These are phyloP conservation scores for Torymus tubicola DNA, from an alignment of 2,888 invertebrate species.

Conservation along the genomic window DNA sequence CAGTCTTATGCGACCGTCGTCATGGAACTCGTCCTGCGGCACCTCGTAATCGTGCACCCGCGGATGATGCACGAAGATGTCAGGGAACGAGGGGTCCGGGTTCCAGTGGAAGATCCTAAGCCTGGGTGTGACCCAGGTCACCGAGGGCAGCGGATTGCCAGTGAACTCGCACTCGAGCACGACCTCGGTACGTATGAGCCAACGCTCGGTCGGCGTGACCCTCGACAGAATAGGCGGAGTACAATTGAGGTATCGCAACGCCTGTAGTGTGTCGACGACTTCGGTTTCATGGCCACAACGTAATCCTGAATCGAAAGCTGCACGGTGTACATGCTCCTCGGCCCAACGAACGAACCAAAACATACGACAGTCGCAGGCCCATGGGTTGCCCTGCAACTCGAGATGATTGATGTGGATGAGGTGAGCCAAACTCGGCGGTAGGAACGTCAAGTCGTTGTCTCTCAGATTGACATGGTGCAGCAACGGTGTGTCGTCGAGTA, in stretches of 20 bases:
- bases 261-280: slow-evolving; percentile 82
- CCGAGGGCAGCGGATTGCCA: slow-evolving; percentile 87
- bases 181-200: slow-evolving; percentile 81
- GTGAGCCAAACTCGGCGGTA: slow-evolving; percentile 84
- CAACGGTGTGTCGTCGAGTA: slow-evolving; percentile 68
- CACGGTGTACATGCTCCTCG: slow-evolving; percentile 77
- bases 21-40: slow-evolving; percentile 65
- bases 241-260: slow-evolving; percentile 85
- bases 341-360: slow-evolving; percentile 86
- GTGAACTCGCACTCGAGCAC: slow-evolving; percentile 86
- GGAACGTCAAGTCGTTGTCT: slow-evolving; percentile 83
- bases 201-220: slow-evolving; percentile 80
- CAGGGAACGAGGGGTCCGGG: slow-evolving; percentile 83
- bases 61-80: slow-evolving; percentile 83
- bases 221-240: slow-evolving; percentile 81
- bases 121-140: slow-evolving; percentile 91
- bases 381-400: slow-evolving; percentile 85
- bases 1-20: slow-evolving; percentile 81
- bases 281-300: slow-evolving; percentile 78
- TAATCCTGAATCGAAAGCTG: slow-evolving; percentile 79
- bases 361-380: slow-evolving; percentile 92
- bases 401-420: slow-evolving; percentile 82
- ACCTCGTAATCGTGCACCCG: slow-evolving; percentile 79
- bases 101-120: slow-evolving; percentile 87
- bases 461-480: slow-evolving; percentile 75